Evolutionary conservation across 2,797 vertebrate genomes (phyloP).

Genomic region (Poeciliopsis gracilis): DNA sequence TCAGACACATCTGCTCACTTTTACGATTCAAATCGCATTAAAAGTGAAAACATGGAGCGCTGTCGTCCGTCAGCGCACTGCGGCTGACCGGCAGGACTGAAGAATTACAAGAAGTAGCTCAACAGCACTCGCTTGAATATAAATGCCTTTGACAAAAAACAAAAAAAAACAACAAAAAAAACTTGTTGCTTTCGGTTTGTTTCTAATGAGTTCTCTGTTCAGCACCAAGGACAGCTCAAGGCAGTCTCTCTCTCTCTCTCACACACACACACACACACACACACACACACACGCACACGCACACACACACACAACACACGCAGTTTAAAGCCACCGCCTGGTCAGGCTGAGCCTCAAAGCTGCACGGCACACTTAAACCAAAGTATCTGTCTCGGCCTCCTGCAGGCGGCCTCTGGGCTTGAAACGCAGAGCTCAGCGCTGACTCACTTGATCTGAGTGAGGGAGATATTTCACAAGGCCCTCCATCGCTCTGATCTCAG

Average conservation of each 20-base stretch:
- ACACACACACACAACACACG: not conserved
- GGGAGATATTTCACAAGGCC: conserved; percentile 31
- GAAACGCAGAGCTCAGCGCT: conserved; percentile 29
- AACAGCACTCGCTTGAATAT: not conserved
- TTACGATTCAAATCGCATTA: not conserved
- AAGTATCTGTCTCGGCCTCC: conserved; percentile 41
- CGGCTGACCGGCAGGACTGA: not conserved
- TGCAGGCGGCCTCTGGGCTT: conserved; percentile 34
- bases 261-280: not conserved
- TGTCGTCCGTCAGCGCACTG: not conserved
- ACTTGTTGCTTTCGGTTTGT: conserved; percentile 20
- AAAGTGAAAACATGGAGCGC: not conserved
- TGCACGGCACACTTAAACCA: conserved; percentile 32
- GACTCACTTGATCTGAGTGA: conserved; percentile 45
- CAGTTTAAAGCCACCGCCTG: conserved; percentile 34
- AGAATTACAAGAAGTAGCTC: not conserved
- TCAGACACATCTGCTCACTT: not conserved
- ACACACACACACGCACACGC: not conserved
- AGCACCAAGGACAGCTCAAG: conserved; percentile 60
- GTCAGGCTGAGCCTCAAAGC: conserved; percentile 44
- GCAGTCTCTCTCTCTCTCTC: not conserved
- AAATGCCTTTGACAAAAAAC: not conserved
- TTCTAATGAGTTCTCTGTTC: conserved; percentile 57
- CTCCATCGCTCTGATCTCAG: conserved; percentile 26
- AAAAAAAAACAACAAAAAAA: not conserved